Percentiles rank a stretch among this genome's conserved stretches.
phyloP scores from a whole-genome alignment of 2,888 invertebrate species.

The Acrobasis suavella region DNA sequence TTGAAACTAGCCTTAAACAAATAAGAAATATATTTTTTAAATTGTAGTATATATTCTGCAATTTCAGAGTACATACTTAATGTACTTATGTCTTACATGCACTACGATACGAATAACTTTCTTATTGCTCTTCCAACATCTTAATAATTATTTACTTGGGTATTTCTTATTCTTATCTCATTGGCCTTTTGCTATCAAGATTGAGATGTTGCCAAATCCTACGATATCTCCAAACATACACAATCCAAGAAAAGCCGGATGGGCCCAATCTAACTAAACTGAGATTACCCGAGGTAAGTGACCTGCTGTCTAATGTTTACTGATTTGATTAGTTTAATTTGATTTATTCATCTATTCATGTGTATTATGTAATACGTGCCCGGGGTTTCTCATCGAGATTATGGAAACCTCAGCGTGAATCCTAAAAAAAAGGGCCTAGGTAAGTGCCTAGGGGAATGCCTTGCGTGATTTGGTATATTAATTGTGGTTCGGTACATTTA shows the following conservation, averaged over 20 bases:
- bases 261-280: neutral
- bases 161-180: constrained; percentile 1
- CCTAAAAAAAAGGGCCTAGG: no score
- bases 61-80: no score
- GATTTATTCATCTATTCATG: neutral
- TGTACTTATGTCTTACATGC: no score
- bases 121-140: no score
- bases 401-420: no score
- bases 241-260: neutral
- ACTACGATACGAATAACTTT: no score
- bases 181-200: neutral
- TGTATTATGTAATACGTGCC: neutral
- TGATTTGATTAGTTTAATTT: neutral
- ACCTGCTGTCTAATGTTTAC: neutral
- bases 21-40: no score
- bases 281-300: neutral
- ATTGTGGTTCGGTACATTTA: no score
- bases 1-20: no score
- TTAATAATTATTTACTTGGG: neutral
- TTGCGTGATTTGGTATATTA: no score
- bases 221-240: neutral
- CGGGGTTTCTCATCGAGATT: neutral
- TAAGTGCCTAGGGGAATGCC: no score
- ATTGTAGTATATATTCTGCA: no score
- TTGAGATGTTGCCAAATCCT: neutral